Conservation (phyloP, 2,113 vertebrate genomes). For the Donacobius atricapilla region DNA sequence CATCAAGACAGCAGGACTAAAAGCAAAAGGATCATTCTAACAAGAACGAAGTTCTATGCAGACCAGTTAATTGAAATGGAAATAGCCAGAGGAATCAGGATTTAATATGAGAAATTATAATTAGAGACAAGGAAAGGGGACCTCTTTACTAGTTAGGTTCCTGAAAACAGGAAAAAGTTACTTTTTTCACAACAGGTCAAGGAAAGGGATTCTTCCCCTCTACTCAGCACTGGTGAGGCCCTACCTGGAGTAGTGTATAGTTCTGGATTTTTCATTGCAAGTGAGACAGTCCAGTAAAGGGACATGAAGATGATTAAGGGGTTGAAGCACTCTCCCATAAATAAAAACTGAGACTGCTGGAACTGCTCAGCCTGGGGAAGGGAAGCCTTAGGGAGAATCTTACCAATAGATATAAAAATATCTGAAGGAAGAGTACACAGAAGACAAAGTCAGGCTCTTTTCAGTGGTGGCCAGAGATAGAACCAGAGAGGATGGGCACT, state of each 20-base stretch:
- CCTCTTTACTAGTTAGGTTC: not conserved
- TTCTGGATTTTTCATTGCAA: not conserved
- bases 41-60: not conserved
- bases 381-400: not conserved
- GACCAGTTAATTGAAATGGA: not conserved
- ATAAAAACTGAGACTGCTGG: not conserved
- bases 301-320: not conserved
- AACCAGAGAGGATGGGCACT: not conserved
- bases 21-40: not conserved
- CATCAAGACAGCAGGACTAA: not conserved
- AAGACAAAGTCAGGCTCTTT: not conserved
- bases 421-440: accelerated
- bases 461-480: not conserved
- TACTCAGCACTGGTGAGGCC: not conserved
- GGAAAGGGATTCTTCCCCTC: not conserved
- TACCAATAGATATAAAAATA: not conserved
- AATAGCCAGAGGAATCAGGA: not conserved
- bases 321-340: not conserved
- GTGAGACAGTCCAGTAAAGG: not conserved
- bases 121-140: not conserved
- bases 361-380: not conserved
- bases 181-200: not conserved
- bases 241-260: not conserved
- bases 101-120: not conserved
- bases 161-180: not conserved